Percentiles rank a stretch among this genome's conserved stretches.
Evolutionary conservation across 2,888 invertebrate species (phyloP).

Genomic region (Nasonia oneida): DNA sequence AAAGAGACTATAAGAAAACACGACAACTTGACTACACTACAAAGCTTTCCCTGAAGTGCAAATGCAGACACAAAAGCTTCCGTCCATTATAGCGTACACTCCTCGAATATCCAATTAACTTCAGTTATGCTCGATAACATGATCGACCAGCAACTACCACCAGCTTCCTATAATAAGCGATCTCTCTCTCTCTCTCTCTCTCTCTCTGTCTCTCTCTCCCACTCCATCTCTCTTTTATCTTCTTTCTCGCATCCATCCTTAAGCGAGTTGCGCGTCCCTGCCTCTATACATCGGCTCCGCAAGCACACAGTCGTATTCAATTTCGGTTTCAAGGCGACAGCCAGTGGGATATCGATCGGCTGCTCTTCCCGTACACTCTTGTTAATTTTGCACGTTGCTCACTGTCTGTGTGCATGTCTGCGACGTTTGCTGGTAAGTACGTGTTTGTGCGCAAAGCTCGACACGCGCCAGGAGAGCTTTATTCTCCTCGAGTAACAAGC

Average conservation of each 20-base stretch:
- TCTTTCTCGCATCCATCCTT: background rate
- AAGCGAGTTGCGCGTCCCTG: background rate
- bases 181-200: background rate
- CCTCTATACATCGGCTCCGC: background rate
- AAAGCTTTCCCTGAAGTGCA: background rate
- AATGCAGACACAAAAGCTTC: background rate
- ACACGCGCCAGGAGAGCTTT: background rate
- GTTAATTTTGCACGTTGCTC: conserved; percentile 34
- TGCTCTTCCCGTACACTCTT: conserved; percentile 20
- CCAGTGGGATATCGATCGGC: conserved; percentile 19
- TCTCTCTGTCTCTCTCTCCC: background rate
- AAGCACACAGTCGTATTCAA: conserved; percentile 25
- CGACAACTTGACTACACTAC: background rate
- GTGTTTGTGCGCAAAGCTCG: background rate
- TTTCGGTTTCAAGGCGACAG: conserved; percentile 41
- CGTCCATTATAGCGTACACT: background rate
- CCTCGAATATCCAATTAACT: conserved; percentile 33
- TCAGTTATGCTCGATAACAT: background rate
- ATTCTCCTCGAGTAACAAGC: background rate
- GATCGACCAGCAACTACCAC: background rate
- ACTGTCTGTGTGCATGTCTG: background rate
- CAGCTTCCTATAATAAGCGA: background rate
- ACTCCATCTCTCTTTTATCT: background rate
- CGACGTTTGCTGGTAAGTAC: background rate
- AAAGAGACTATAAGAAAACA: background rate